Evolutionary conservation across 1,140 invertebrate species (phyloP).

Genomic region (Hylyphantes graminicola): DNA sequence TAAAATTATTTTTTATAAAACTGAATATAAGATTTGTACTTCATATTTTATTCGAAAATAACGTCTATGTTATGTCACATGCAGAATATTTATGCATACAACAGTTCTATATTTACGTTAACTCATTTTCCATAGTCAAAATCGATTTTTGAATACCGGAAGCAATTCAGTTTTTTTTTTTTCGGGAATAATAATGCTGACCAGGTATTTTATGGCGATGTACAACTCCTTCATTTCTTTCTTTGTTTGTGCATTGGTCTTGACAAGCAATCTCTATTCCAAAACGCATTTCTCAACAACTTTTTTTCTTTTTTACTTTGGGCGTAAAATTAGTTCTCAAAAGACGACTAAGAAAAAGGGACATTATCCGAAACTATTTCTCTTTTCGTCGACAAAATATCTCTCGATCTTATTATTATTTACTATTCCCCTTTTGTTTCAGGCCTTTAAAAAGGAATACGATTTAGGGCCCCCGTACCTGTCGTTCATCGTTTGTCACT

Average conservation of each 20-base stretch:
- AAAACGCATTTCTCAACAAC: conserved; percentile 10
- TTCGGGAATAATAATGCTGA: too few relatives aligned
- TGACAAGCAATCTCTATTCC: conserved; percentile 41
- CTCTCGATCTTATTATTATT: conserved; percentile 52
- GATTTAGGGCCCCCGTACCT: conserved; percentile 48
- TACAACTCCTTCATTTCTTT: background rate
- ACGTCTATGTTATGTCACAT: too few relatives aligned
- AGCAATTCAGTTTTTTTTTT: too few relatives aligned
- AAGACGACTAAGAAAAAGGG: background rate
- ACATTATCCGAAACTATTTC: conserved; percentile 30
- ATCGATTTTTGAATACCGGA: too few relatives aligned
- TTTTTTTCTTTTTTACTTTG: conserved; percentile 1
- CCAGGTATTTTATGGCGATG: too few relatives aligned
- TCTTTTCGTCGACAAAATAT: conserved; percentile 12
- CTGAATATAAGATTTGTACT: too few relatives aligned
- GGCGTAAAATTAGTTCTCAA: background rate
- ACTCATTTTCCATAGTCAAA: too few relatives aligned
- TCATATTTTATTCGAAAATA: too few relatives aligned
- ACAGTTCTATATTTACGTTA: too few relatives aligned
- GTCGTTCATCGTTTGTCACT: conserved; percentile 47
- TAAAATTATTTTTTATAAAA: too few relatives aligned
- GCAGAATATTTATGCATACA: too few relatives aligned
- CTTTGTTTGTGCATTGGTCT: conserved; percentile 12
- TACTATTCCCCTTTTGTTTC: conserved; percentile 45
- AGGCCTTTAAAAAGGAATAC: conserved; percentile 48